These are phyloP conservation scores for Noctua comes DNA, from an alignment of 2,888 invertebrate genomes.

Conservation along the genomic window DNA sequence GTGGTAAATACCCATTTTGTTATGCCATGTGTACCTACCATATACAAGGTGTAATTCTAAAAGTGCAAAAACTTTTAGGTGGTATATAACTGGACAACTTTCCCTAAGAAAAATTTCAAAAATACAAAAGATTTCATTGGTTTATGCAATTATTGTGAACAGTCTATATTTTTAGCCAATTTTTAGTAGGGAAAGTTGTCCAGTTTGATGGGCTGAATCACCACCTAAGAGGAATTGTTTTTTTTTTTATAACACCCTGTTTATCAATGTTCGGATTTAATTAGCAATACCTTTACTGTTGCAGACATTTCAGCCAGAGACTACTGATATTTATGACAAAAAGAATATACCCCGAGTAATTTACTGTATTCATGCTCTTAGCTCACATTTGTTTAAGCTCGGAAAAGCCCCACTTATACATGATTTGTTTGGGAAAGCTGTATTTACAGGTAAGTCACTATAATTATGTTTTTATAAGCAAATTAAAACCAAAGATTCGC, in stretches of 20 bases:
- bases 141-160: neutral
- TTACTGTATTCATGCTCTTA: constrained; percentile 94
- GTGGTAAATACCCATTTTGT: constrained; percentile 86
- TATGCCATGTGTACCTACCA: neutral
- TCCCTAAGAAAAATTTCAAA: neutral
- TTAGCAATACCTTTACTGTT: constrained; percentile 56
- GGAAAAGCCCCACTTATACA: constrained; percentile 94
- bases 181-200: neutral
- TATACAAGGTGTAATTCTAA: neutral
- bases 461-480: neutral
- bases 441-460: constrained; percentile 91
- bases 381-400: constrained; percentile 92
- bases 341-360: constrained; percentile 95
- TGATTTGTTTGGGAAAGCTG: constrained; percentile 94
- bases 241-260: too few relatives aligned
- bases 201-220: neutral
- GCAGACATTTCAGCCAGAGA: constrained; percentile 95
- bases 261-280: neutral
- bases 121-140: neutral
- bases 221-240: neutral
- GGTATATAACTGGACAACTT: neutral
- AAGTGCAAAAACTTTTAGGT: neutral
- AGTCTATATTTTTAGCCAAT: neutral
- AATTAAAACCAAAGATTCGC: neutral
- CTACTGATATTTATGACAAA: constrained; percentile 95